Evolutionary conservation across 2,797 vertebrate species (phyloP).

Genomic region (Pygocentrus nattereri): DNA sequence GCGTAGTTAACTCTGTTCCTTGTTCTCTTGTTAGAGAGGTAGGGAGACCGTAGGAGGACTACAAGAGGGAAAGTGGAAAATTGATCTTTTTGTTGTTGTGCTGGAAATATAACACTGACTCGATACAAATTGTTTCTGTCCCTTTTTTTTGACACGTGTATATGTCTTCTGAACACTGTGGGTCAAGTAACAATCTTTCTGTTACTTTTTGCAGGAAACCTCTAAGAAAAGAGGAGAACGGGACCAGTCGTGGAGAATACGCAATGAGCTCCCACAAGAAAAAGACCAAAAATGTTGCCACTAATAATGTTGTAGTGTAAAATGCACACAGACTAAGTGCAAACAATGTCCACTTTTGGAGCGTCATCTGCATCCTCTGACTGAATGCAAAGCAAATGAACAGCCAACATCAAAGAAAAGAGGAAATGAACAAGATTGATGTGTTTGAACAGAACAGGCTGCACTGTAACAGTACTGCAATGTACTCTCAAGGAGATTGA

Average conservation of each 20-base stretch:
- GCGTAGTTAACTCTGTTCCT: slow-evolving; percentile 40
- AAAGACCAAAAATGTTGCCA: slow-evolving; percentile 81
- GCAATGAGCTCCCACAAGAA: slow-evolving; percentile 93
- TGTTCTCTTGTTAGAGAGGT: slow-evolving; percentile 42
- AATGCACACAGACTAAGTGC: slow-evolving; percentile 62
- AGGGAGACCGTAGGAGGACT: slow-evolving; percentile 47
- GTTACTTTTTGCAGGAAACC: slow-evolving; percentile 87
- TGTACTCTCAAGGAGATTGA: slow-evolving; percentile 8
- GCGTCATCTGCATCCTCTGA: slow-evolving; percentile 3
- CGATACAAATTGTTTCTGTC: slow-evolving; percentile 4
- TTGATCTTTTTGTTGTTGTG: slow-evolving; percentile 35
- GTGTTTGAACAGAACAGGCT: slow-evolving; percentile 18
- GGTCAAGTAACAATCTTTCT: neutral
- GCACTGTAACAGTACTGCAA: neutral
- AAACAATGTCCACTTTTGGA: slow-evolving; percentile 42
- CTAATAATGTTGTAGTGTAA: slow-evolving; percentile 89
- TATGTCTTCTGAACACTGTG: neutral
- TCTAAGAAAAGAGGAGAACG: slow-evolving; percentile 93
- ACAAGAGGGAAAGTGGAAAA: slow-evolving; percentile 9
- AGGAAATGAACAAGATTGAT: neutral
- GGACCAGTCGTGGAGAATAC: slow-evolving; percentile 89
- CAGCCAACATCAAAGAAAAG: slow-evolving; percentile 6
- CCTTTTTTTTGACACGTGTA: neutral
- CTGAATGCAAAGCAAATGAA: slow-evolving; percentile 16
- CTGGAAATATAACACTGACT: slow-evolving; percentile 12